phyloP scores from a whole-genome alignment of 1,140 invertebrate genomes.

The Eueides isabella region DNA sequence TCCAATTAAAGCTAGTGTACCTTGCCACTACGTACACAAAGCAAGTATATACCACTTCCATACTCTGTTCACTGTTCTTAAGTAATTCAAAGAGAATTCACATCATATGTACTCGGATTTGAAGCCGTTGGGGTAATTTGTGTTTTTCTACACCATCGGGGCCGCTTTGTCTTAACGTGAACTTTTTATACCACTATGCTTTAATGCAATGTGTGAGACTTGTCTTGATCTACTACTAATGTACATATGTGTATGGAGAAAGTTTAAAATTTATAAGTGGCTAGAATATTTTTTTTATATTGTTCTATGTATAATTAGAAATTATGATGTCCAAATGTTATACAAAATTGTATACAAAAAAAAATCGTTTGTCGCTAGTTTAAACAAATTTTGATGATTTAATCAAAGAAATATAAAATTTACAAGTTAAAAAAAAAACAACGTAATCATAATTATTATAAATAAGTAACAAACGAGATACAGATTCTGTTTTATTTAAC shows the following conservation, averaged over 20 bases:
- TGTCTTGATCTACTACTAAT: conserved; percentile 1
- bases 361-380: too few relatives aligned
- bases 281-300: neutral
- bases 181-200: conserved; percentile 51
- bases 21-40: neutral
- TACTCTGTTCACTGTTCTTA: neutral
- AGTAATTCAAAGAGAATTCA: conserved; percentile 44
- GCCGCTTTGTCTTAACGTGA: conserved; percentile 58
- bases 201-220: conserved; percentile 46
- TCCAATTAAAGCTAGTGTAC: too few relatives aligned
- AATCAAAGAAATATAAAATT: too few relatives aligned
- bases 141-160: conserved; percentile 57
- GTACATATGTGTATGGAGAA: neutral
- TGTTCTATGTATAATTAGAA: too few relatives aligned
- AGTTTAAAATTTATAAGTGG: neutral
- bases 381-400: too few relatives aligned
- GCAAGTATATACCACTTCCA: neutral
- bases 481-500: too few relatives aligned
- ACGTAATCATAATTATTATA: too few relatives aligned
- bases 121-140: conserved; percentile 63
- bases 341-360: too few relatives aligned
- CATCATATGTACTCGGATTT: conserved; percentile 53
- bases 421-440: too few relatives aligned
- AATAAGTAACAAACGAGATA: too few relatives aligned
- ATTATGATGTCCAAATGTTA: too few relatives aligned